These are phyloP conservation scores for Marasmarcha lunaedactyla DNA, from an alignment of 2,888 invertebrate genomes.

Conservation along the genomic window DNA sequence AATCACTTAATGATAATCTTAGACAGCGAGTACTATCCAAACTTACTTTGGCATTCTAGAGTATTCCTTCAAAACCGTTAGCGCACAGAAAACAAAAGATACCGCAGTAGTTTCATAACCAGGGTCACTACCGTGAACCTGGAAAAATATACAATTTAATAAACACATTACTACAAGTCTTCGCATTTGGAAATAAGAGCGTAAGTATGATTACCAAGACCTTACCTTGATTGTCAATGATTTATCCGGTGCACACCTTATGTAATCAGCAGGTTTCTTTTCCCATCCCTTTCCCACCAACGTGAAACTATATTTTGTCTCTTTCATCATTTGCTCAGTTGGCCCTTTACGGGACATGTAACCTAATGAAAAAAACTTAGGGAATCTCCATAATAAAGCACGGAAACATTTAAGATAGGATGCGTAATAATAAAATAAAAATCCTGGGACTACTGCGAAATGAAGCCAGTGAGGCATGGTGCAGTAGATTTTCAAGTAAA, in stretches of 20 bases:
- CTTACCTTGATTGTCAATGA: too few relatives aligned
- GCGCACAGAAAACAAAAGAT: conserved; percentile 23
- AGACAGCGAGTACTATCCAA: too few relatives aligned
- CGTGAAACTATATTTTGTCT: conserved; percentile 25
- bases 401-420: conserved; percentile 30
- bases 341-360: conserved; percentile 35
- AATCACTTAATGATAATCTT: too few relatives aligned
- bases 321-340: conserved; percentile 23
- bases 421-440: conserved; percentile 29
- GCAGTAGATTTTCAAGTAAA: conserved; percentile 28
- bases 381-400: conserved; percentile 28
- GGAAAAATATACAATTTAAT: conserved; percentile 5
- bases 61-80: conserved; percentile 26
- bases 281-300: conserved; percentile 27
- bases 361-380: conserved; percentile 29
- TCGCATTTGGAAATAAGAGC: too few relatives aligned
- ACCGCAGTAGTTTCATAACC: conserved; percentile 27
- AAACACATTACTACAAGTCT: background rate
- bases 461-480: conserved; percentile 29
- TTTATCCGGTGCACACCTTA: conserved; percentile 11
- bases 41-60: conserved; percentile 30
- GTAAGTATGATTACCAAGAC: too few relatives aligned
- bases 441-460: conserved; percentile 23
- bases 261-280: conserved; percentile 7
- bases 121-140: conserved; percentile 31